Percentiles rank a stretch among this genome's conserved stretches.
Evolutionary conservation across 2,797 vertebrate genomes (phyloP).

Genomic region (Kryptopterus vitreolus): DNA sequence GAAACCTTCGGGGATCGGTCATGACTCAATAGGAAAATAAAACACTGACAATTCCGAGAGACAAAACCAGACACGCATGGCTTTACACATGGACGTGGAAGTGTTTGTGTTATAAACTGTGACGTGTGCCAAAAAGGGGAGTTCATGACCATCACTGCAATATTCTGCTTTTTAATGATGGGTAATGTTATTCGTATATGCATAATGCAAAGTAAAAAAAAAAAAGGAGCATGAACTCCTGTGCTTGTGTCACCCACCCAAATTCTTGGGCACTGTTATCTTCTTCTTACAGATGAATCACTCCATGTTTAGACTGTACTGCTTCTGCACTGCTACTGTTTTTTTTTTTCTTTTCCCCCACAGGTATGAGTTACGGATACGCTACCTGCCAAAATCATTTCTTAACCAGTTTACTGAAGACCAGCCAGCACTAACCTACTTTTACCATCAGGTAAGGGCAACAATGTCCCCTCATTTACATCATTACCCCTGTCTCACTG

Average conservation of each 20-base stretch:
- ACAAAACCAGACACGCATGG: conserved; percentile 3
- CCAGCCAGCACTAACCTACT: conserved; percentile 97
- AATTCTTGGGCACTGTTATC: neutral
- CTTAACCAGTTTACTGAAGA: conserved; percentile 96
- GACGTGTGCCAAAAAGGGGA: neutral
- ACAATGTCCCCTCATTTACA: neutral
- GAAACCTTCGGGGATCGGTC: neutral
- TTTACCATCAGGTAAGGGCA: conserved; percentile 92
- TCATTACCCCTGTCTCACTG: neutral
- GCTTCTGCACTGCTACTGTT: neutral
- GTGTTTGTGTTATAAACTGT: neutral
- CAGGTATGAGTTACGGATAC: conserved; percentile 95
- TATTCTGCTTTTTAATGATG: neutral
- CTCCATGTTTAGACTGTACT: neutral
- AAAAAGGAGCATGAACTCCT: neutral
- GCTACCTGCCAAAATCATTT: conserved; percentile 97
- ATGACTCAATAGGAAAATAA: neutral
- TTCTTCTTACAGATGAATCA: neutral
- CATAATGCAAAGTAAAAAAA: neutral
- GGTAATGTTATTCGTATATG: neutral
- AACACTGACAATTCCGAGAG: neutral
- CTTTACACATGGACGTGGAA: neutral
- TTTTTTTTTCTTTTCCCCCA: conserved; percentile 51
- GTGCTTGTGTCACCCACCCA: neutral
- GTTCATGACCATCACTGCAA: neutral